These are phyloP conservation scores for Aplochiton taeniatus DNA, from an alignment of 2,797 vertebrate genomes.

Conservation along the genomic window DNA sequence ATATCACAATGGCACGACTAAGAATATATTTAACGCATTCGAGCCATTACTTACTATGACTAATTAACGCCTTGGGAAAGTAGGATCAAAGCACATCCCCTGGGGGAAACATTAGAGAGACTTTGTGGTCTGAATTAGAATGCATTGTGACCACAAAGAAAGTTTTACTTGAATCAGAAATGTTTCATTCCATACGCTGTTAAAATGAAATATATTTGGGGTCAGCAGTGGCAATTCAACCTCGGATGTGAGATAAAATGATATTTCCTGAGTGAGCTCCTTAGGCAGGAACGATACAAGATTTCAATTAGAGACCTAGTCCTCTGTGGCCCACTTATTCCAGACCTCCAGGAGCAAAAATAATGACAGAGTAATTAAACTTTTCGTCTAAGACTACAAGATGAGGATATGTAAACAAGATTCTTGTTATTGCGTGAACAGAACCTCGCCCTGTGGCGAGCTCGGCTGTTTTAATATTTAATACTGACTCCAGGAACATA, in stretches of 20 bases:
- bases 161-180: no score
- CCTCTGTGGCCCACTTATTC: slow-evolving; percentile 36
- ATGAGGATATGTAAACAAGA: slow-evolving; percentile 51
- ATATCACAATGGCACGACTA: slow-evolving; percentile 36
- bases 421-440: slow-evolving; percentile 55
- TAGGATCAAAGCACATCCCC: slow-evolving; percentile 2
- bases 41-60: slow-evolving; percentile 64
- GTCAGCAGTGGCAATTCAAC: slow-evolving; percentile 9
- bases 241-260: background rate
- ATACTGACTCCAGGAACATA: slow-evolving; percentile 50
- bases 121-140: no score
- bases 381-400: slow-evolving; percentile 32
- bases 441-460: slow-evolving; percentile 41
- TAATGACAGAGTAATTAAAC: slow-evolving; percentile 49
- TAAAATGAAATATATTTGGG: background rate
- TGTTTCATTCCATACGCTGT: background rate
- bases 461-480: slow-evolving; percentile 60
- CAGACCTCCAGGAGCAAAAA: slow-evolving; percentile 37
- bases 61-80: slow-evolving; percentile 58
- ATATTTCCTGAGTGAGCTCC: slow-evolving; percentile 9
- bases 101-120: background rate
- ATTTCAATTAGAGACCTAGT: slow-evolving; percentile 43
- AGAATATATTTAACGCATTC: slow-evolving; percentile 61
- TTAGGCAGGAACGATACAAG: slow-evolving; percentile 17
- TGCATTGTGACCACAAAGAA: no score